Evolutionary conservation across 2,888 invertebrate species (phyloP).

Genomic region (Quadroppia sp.): DNA sequence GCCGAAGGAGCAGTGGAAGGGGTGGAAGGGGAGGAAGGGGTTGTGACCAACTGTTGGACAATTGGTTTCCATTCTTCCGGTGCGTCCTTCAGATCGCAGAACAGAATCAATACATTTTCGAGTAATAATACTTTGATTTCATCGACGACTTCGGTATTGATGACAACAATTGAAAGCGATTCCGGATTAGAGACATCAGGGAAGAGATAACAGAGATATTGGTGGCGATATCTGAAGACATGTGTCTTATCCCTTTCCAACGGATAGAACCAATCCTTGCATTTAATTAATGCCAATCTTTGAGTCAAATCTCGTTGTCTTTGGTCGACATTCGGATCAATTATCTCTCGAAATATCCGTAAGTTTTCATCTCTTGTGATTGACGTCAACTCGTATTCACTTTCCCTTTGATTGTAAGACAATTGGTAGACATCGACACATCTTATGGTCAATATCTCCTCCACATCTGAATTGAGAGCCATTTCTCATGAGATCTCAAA

Average conservation of each 20-base stretch:
- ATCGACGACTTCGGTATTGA: constrained; percentile 25
- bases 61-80: constrained; percentile 29
- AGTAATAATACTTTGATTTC: constrained; percentile 26
- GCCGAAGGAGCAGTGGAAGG: too few species aligned
- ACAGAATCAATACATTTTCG: constrained; percentile 26
- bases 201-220: constrained; percentile 21
- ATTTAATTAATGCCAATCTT: constrained; percentile 31
- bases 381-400: constrained; percentile 14
- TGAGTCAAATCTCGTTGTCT: constrained; percentile 15
- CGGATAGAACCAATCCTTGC: constrained; percentile 35
- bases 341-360: constrained; percentile 8
- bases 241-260: constrained; percentile 24
- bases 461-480: constrained; percentile 13
- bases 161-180: neutral
- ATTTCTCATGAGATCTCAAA: neutral
- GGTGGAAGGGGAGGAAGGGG: neutral
- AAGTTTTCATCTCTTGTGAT: constrained; percentile 10
- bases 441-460: constrained; percentile 6
- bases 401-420: neutral
- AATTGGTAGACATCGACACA: constrained; percentile 25
- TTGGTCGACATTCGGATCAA: neutral
- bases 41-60: constrained; percentile 12
- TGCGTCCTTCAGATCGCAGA: constrained; percentile 4
- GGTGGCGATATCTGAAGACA: neutral
- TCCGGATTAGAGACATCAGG: neutral